Conservation (phyloP, 1,140 invertebrate species). For the Phortica variegata region DNA sequence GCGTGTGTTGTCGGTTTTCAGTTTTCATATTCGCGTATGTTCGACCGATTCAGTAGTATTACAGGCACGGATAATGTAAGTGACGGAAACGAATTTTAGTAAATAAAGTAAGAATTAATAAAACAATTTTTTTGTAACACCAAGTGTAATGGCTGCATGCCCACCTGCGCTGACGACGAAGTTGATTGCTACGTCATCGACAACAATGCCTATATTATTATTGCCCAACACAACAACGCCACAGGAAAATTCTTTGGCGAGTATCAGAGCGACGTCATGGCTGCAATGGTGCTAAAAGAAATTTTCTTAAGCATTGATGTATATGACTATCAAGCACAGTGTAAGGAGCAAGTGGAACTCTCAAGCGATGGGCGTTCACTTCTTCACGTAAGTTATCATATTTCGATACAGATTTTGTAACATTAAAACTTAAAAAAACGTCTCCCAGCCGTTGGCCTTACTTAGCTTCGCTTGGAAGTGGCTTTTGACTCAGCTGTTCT, state of each 20-base stretch:
- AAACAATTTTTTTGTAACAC: background rate
- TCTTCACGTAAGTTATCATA: conserved; percentile 31
- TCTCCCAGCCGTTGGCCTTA: conserved; percentile 35
- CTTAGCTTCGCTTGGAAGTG: conserved; percentile 41
- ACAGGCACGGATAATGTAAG: conserved; percentile 60
- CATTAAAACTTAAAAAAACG: background rate
- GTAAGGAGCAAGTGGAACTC: conserved; percentile 50
- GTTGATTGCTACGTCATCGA: conserved; percentile 84
- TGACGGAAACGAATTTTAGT: background rate
- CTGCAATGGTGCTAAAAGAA: conserved; percentile 70
- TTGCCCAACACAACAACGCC: conserved; percentile 68
- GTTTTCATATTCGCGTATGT: conserved; percentile 69
- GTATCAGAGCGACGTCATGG: conserved; percentile 76
- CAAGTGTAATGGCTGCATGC: conserved; percentile 60
- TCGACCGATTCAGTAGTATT: conserved; percentile 70
- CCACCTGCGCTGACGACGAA: conserved; percentile 62
- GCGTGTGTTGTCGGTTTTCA: conserved; percentile 87
- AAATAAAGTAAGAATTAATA: background rate
- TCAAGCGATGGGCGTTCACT: conserved; percentile 30
- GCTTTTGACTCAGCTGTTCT: conserved; percentile 39
- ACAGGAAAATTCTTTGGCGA: conserved; percentile 85
- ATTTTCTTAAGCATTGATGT: conserved; percentile 77
- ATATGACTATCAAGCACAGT: conserved; percentile 85
- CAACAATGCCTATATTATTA: conserved; percentile 85
- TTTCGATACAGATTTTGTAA: background rate